Evolutionary conservation across 2,113 vertebrate species (phyloP), one percentile per base, ranked within the genome.

Genomic region (Indicator indicator): DNA sequence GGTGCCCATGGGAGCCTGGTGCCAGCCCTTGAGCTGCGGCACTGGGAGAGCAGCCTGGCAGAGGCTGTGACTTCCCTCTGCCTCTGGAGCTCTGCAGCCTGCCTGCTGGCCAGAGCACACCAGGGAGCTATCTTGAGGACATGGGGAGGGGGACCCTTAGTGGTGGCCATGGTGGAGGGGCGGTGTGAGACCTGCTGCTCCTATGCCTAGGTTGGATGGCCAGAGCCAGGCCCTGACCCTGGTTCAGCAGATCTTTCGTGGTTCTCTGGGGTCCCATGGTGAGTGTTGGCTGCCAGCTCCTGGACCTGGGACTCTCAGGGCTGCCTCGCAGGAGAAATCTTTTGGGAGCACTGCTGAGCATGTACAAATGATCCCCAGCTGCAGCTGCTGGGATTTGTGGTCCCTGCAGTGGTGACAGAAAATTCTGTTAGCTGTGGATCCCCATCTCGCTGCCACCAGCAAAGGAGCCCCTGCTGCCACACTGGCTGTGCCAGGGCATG

Each of bases 201-300:
- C 63, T 93, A 28, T 91, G 74, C 27, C 75, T 71, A 99, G 99
- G 97, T 81, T 99, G 79, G 99, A 99, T 95, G 98, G 99, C 28
- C 99, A 99, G 88, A 99, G 98, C 2, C 99, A 99, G 96, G 99
- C 99, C 48, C 99, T 99, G 0, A 99, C 99, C 0, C 85, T 99
- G 91, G 98, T 99, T 83, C 99, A 99, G 94, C 99, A 99, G 96
- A 99, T 99, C 90, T 99, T 99, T 48, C 99, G 99, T 15, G 99
- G 99, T 78, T 99, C 99, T 93, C 98, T 99, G 97, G n/a, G n/a
- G n/a, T n/a, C n/a, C n/a, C n/a, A n/a, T n/a, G n/a, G n/a, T n/a
- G n/a, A n/a, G n/a, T n/a, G n/a, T n/a, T n/a, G n/a, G n/a, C n/a
- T n/a, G n/a, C n/a, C n/a, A n/a, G n/a, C n/a, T n/a, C n/a, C n/a